Evolutionary conservation across 2,888 invertebrate species (phyloP), one percentile per base, ranked within the genome.

Genomic region (Amphipyra berbera): DNA sequence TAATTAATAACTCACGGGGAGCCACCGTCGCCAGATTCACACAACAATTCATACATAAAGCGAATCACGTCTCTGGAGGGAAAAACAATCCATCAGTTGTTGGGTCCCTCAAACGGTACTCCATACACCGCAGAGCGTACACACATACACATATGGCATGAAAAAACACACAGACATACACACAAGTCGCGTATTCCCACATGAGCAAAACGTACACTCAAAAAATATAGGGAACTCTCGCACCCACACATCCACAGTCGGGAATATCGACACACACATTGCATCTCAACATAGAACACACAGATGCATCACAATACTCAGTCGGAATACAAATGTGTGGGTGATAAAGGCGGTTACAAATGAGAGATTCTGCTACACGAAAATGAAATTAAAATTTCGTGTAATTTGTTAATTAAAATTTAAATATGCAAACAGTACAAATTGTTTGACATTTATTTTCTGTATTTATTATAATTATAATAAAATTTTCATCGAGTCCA

Each of bases 21-120:
- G 61, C 62, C 38, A 65, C 81, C 67, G 67, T 78, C 75, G 47
- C 70, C 73, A 70, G 65, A 67, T 79, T 71, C 72, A 71, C 66
- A 76, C 80, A 76, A 76, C 65, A 76, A 75, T 76, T 73, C 79
- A 81, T 80, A 78, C 83, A 83, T 80, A 79, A 80, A 82, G 79
- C 78, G 79, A 81, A 85, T 83, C 85, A 84, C 79, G 76, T 79
- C 80, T 81, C 77, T 73, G 79, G 79, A 77, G 78, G 73, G 78
- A 76, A 84, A 86, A 84, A 88, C 88, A 87, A 87, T 87, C 86
- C 86, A 86, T 87, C 88, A 86, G 82, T 76, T 71, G 80, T 82
- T 78, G 77, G 74, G 69, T 76, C 79, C 76, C 83, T 83, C 85
- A 83, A 84, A 85, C 84, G 79, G 76, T 77, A 79, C 85, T 83